These are phyloP conservation scores for Sitta carolinensis DNA, from an alignment of 2,797 vertebrate genomes.

Conservation along the genomic window DNA sequence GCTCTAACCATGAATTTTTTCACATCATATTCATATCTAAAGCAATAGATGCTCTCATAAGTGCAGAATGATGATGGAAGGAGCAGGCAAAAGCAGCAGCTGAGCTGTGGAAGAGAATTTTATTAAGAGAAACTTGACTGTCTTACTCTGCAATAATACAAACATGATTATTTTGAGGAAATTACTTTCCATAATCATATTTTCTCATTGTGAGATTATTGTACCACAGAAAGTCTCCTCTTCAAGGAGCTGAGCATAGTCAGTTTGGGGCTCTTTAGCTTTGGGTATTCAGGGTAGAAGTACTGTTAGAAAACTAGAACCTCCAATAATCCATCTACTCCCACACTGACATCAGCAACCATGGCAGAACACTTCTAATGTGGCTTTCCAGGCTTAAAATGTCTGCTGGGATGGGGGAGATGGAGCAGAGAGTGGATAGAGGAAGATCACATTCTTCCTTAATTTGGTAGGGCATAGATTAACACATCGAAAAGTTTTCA, in stretches of 20 bases:
- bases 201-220: neutral
- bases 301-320: neutral
- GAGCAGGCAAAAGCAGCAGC: neutral
- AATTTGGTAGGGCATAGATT: neutral
- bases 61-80: neutral
- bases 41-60: neutral
- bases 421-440: neutral
- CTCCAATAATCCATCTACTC: neutral
- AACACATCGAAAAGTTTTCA: neutral
- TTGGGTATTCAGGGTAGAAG: neutral
- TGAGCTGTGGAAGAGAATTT: slow-evolving; percentile 1
- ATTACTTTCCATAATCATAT: neutral
- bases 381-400: neutral
- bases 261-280: neutral
- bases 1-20: neutral
- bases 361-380: neutral
- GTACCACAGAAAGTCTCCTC: neutral
- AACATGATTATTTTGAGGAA: neutral
- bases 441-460: neutral
- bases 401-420: neutral
- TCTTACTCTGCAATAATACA: neutral
- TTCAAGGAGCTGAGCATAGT: neutral
- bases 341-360: neutral
- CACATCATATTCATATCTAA: neutral
- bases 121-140: slow-evolving; percentile 1